Conservation (phyloP, 2,797 vertebrate genomes). For the Melanotaenia nigrans region DNA sequence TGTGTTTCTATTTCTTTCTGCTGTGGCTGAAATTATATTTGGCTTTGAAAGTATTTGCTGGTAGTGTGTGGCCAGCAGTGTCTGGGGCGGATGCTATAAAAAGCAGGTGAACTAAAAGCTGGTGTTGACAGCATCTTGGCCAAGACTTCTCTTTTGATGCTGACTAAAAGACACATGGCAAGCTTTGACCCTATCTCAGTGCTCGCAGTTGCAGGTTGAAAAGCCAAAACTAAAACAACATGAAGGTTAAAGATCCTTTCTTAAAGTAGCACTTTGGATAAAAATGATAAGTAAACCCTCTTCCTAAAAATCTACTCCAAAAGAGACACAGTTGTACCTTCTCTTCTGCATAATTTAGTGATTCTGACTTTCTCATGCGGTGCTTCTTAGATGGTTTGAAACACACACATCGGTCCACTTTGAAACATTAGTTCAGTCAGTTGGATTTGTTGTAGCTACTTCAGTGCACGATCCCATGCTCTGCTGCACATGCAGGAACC, state of each 20-base stretch:
- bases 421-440: slow-evolving; percentile 54
- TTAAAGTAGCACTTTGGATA: background rate
- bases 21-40: slow-evolving; percentile 74
- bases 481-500: slow-evolving; percentile 50
- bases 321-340: slow-evolving; percentile 11
- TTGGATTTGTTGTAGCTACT: slow-evolving; percentile 44
- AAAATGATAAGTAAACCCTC: slow-evolving; percentile 11
- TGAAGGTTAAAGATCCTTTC: slow-evolving; percentile 4
- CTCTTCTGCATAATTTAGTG: slow-evolving; percentile 54
- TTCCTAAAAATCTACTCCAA: background rate
- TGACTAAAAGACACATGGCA: slow-evolving; percentile 67
- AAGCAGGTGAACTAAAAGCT: slow-evolving; percentile 87
- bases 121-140: slow-evolving; percentile 78
- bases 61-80: slow-evolving; percentile 52
- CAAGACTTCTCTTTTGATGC: slow-evolving; percentile 71
- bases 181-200: slow-evolving; percentile 60
- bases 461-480: slow-evolving; percentile 26
- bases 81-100: slow-evolving; percentile 84
- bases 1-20: slow-evolving; percentile 63
- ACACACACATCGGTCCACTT: slow-evolving; percentile 17
- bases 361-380: slow-evolving; percentile 51
- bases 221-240: slow-evolving; percentile 21
- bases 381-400: slow-evolving; percentile 7
- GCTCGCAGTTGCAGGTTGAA: slow-evolving; percentile 37
- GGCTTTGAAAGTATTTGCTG: slow-evolving; percentile 60